Conservation (phyloP, 2,113 vertebrate genomes). For the Gila orcuttii region DNA sequence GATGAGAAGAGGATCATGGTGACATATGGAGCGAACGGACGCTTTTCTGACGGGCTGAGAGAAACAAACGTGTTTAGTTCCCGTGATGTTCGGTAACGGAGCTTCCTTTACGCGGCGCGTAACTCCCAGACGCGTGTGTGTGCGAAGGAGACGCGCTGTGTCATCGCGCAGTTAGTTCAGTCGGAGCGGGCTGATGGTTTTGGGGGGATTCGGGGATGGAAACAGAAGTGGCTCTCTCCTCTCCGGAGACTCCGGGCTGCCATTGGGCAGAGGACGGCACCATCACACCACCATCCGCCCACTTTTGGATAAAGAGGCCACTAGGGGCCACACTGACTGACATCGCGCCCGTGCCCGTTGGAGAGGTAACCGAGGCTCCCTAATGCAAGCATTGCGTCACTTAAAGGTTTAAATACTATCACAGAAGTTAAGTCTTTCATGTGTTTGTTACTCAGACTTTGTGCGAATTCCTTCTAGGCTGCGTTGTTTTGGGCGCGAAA, state of each 20-base stretch:
- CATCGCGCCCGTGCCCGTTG: slow-evolving; percentile 20
- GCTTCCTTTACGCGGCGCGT: slow-evolving; percentile 76
- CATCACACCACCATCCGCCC: slow-evolving; percentile 82
- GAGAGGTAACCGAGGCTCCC: not conserved
- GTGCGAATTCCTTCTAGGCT: not conserved
- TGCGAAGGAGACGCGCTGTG: slow-evolving; percentile 79
- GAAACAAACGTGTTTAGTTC: slow-evolving; percentile 70
- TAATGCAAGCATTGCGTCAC: not conserved
- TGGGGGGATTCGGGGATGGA: slow-evolving; percentile 82
- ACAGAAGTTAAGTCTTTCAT: not conserved
- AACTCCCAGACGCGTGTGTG: slow-evolving; percentile 77
- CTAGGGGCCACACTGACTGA: slow-evolving; percentile 81
- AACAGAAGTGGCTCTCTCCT: slow-evolving; percentile 84
- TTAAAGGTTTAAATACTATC: not conserved
- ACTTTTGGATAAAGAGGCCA: slow-evolving; percentile 83
- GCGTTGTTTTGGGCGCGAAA: not conserved
- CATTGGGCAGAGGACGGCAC: slow-evolving; percentile 82
- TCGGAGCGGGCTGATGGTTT: slow-evolving; percentile 83
- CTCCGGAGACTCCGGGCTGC: slow-evolving; percentile 84
- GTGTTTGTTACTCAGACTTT: not conserved
- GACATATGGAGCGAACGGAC: slow-evolving; percentile 74
- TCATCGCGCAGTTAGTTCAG: slow-evolving; percentile 73
- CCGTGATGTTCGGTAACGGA: slow-evolving; percentile 18
- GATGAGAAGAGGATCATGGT: slow-evolving; percentile 95
- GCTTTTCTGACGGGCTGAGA: slow-evolving; percentile 65